Evolutionary conservation across 2,113 vertebrate genomes (phyloP).

Genomic region (Pangasianodon gigas): DNA sequence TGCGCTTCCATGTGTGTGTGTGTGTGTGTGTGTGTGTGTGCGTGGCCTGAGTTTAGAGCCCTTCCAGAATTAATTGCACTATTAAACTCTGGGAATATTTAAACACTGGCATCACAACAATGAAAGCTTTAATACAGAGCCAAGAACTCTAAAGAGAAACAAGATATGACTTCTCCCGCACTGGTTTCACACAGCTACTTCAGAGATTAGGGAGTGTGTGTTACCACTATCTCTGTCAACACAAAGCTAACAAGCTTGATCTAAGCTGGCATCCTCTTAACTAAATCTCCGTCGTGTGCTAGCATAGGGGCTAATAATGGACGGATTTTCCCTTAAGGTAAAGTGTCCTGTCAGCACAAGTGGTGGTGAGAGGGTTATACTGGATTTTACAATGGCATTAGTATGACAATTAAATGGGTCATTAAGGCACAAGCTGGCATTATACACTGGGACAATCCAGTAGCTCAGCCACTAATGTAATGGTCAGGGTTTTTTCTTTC

Average conservation of each 20-base stretch:
- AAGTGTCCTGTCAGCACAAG: slow-evolving; percentile 3
- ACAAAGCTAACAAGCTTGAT: slow-evolving; percentile 70
- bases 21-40: slow-evolving; percentile 9
- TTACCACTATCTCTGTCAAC: slow-evolving; percentile 54
- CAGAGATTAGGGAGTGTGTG: background rate
- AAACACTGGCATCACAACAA: slow-evolving; percentile 30
- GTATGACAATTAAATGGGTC: slow-evolving; percentile 7
- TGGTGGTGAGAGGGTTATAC: background rate
- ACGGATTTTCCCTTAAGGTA: slow-evolving; percentile 61
- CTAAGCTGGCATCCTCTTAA: slow-evolving; percentile 68
- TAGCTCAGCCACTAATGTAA: background rate
- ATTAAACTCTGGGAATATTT: slow-evolving; percentile 6
- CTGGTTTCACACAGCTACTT: slow-evolving; percentile 32
- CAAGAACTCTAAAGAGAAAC: slow-evolving; percentile 22
- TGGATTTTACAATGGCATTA: background rate
- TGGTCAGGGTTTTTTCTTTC: background rate
- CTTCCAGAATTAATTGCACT: background rate
- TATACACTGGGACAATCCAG: background rate
- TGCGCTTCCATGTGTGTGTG: background rate
- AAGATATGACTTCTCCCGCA: slow-evolving; percentile 14
- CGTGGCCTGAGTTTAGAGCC: background rate
- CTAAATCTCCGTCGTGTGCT: slow-evolving; percentile 53
- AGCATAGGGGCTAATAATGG: slow-evolving; percentile 60
- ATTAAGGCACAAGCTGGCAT: background rate
- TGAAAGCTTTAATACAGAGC: slow-evolving; percentile 13